These are phyloP conservation scores for Malurus leucopterus DNA, from an alignment of 2,797 vertebrate species.

Conservation along the genomic window DNA sequence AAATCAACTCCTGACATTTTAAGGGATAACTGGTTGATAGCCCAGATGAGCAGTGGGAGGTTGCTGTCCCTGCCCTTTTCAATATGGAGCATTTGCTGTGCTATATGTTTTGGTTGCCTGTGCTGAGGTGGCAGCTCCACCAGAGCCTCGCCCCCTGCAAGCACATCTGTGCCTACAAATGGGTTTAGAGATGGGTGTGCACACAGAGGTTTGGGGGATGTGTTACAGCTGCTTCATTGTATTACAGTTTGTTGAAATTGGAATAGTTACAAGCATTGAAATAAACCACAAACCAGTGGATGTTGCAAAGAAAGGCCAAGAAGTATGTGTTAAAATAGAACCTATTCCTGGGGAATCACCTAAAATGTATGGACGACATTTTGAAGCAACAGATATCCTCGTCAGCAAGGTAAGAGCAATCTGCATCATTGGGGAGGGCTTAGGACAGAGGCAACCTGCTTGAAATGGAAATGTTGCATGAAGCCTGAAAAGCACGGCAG, in stretches of 20 bases:
- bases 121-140: rapidly evolving
- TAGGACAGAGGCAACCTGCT: neutral
- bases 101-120: rapidly evolving
- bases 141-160: rapidly evolving
- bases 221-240: neutral
- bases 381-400: slow-evolving; percentile 92
- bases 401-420: slow-evolving; percentile 87
- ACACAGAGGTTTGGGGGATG: neutral
- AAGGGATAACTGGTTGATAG: neutral
- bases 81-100: rapidly evolving
- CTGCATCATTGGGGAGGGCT: neutral
- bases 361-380: slow-evolving; percentile 98
- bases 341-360: slow-evolving; percentile 94
- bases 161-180: neutral
- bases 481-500: neutral
- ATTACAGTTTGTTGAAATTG: slow-evolving; percentile 92
- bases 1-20: neutral
- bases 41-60: too few species aligned
- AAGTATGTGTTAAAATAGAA: slow-evolving; percentile 96
- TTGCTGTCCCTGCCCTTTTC: neutral
- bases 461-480: neutral
- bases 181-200: neutral
- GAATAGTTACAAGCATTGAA: slow-evolving; percentile 95
- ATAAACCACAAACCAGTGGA: slow-evolving; percentile 94
- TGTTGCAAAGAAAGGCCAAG: slow-evolving; percentile 92